Evolutionary conservation across 1,140 invertebrate genomes (phyloP), one percentile per base, ranked within the genome.

Genomic region (Dreissena polymorpha): DNA sequence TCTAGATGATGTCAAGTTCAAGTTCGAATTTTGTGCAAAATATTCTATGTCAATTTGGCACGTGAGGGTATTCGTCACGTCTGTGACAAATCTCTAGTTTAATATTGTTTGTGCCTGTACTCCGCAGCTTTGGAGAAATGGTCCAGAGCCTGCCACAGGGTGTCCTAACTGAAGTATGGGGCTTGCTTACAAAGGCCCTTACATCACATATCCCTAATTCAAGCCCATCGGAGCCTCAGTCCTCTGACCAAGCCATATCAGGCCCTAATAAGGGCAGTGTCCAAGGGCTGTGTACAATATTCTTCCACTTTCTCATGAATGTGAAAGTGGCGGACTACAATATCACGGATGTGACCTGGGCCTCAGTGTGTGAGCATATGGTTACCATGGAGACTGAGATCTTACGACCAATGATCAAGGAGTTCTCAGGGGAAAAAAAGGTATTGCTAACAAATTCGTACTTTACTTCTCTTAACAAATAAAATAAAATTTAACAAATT

Each of bases 281-380:
- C 51, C 53, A 75, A 70, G 81, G 67, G 18, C 53, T 76, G 2
- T 83, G 81, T 71, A 10, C 25, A 16, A 23, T 83, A 10, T 83
- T 70, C 29, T 23, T 70, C 49, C 73, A 70, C 29, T 83, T 55
- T 29, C 67, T 83, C 14, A 39, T 76, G 50, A 76, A 83, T 70
- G 73, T 83, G 21, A 83, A 71, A 39, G 73, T 83, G 0, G 72
- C 81, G 50, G 81, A 83, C 55, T 76, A 76, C 64, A 71, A 63
- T 63, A 65, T 83, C 10, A 83, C 81, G n/a, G 74, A 69, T 14
- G 14, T 76, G 18, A 83, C 81, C 50, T 63, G 75, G 53, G 69
- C 67, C 53, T 67, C 73, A 49, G 81, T 83, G 39, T 49, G 60
- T 25, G 81, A 83, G 10, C 53, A 75, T 18, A 51, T 77, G 12